These are phyloP conservation scores for Diarsia brunnea DNA, from an alignment of 2,888 invertebrate genomes.

Conservation along the genomic window DNA sequence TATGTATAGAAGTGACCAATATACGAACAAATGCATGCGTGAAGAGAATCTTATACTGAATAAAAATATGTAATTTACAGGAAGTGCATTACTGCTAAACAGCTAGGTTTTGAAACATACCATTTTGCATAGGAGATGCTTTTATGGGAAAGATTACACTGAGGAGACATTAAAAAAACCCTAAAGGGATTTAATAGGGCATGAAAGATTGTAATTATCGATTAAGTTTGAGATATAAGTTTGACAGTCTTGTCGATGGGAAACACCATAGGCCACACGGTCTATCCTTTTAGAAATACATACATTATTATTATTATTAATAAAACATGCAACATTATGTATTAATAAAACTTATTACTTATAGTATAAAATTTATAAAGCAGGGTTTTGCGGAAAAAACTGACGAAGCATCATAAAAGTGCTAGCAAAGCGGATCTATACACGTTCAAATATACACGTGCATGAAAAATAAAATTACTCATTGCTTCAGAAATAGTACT, in stretches of 20 bases:
- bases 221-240: no score
- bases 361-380: background rate
- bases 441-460: slow-evolving; percentile 53
- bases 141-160: background rate
- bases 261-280: background rate
- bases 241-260: background rate
- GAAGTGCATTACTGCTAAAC: background rate
- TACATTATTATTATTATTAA: no score
- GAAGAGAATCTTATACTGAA: background rate
- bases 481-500: slow-evolving; percentile 33
- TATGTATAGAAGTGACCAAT: background rate
- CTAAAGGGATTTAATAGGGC: background rate
- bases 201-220: background rate
- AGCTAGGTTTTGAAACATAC: background rate
- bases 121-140: background rate
- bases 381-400: background rate
- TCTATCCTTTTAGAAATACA: background rate
- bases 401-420: slow-evolving; percentile 8
- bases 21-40: background rate
- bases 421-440: slow-evolving; percentile 28
- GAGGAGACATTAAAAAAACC: background rate
- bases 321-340: background rate
- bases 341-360: no score
- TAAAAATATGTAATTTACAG: background rate
- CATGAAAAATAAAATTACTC: slow-evolving; percentile 40